Evolutionary conservation across 2,797 vertebrate genomes (phyloP).

Genomic region (Adelosebastes latens): DNA sequence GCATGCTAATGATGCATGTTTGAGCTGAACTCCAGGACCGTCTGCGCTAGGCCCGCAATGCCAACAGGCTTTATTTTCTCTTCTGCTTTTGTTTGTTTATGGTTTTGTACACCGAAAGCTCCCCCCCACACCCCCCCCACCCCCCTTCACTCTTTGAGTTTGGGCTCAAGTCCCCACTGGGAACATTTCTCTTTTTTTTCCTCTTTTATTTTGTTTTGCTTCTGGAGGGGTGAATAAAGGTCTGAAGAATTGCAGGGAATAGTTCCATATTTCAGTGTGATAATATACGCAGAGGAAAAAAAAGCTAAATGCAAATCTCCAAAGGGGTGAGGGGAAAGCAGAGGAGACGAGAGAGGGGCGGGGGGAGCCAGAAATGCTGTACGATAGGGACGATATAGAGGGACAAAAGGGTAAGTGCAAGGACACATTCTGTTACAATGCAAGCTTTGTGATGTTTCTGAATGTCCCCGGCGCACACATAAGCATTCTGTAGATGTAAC

Average conservation of each 20-base stretch:
- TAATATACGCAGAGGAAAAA: constrained; percentile 54
- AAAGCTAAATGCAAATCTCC: constrained; percentile 63
- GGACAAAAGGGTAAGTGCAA: constrained; percentile 35
- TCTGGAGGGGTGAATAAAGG: constrained; percentile 48
- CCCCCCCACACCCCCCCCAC: background rate
- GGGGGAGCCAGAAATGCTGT: constrained; percentile 14
- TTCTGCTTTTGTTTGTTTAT: constrained; percentile 67
- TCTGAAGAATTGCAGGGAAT: constrained; percentile 55
- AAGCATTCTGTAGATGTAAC: background rate
- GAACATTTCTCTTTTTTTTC: constrained; percentile 4
- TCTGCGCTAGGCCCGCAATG: constrained; percentile 48
- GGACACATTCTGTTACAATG: constrained; percentile 23
- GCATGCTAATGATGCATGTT: constrained; percentile 76
- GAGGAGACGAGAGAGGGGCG: background rate
- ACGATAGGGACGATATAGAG: constrained; percentile 25
- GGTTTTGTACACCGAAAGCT: constrained; percentile 37
- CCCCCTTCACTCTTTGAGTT: constrained; percentile 33
- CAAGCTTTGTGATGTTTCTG: constrained; percentile 30
- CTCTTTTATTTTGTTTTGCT: constrained; percentile 15
- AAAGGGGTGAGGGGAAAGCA: constrained; percentile 9
- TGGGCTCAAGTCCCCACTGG: constrained; percentile 46
- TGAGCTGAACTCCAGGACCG: constrained; percentile 69
- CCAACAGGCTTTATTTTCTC: constrained; percentile 66
- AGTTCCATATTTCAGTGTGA: constrained; percentile 45
- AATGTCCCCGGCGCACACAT: background rate